Evolutionary conservation across 2,888 invertebrate genomes (phyloP).

Genomic region (Tridacna crocea): DNA sequence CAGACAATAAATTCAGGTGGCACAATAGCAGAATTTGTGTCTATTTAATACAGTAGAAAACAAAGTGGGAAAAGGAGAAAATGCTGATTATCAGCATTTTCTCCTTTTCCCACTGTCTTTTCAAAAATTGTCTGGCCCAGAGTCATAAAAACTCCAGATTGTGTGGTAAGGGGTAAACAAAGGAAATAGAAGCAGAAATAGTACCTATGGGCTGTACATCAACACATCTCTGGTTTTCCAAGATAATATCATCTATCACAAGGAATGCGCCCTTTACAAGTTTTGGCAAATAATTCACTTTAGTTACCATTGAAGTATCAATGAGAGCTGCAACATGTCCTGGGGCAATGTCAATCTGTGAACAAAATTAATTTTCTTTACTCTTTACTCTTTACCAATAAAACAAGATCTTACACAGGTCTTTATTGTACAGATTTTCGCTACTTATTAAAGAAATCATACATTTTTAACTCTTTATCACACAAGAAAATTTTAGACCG

Average conservation of each 20-base stretch:
- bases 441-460: too few relatives aligned
- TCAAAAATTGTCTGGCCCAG: not conserved
- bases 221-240: not conserved
- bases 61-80: not conserved
- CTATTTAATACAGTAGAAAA: not conserved
- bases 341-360: not conserved
- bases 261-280: not conserved
- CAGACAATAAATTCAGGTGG: too few relatives aligned
- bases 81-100: not conserved
- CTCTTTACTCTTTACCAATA: too few relatives aligned
- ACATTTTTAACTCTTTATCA: too few relatives aligned
- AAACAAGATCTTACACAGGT: too few relatives aligned
- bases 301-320: not conserved
- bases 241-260: not conserved
- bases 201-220: not conserved
- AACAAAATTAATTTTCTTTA: too few relatives aligned
- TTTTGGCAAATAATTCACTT: not conserved
- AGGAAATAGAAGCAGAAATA: too few relatives aligned
- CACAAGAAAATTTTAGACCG: too few relatives aligned
- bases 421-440: too few relatives aligned
- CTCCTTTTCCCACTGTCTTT: not conserved
- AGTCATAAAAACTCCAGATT: not conserved
- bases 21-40: not conserved
- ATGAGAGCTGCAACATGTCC: not conserved
- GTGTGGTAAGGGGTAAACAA: not conserved